Base-by-base conservation (phyloP, 2,113 vertebrate genomes). In the Strix aluco region DNA sequence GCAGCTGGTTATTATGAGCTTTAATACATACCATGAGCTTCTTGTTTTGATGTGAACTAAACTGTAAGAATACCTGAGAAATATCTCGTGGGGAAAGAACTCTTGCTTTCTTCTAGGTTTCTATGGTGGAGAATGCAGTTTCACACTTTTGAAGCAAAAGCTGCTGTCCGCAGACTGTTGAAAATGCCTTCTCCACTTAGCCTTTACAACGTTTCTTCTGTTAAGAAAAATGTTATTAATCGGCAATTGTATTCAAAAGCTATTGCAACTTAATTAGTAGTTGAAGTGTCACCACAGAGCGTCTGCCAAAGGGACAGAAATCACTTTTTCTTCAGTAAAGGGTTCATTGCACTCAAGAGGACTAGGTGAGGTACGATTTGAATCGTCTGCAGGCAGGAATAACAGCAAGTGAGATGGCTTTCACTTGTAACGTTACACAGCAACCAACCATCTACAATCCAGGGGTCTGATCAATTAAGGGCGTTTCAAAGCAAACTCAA, bases 341-440 rank as follows among this genome's bases (percentile, higher is more conserved):
- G 10, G 46, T 9, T 17, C 29, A 1, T 0, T 1, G 40, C 29
- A 0, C 38, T 13, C 44, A 1, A 7, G 34, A 13, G 42, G n/a
- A 12, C 40, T 1, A 2, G 30, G 1, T 4, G 1, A 5, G 26
- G 5, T 1, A 2, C 13, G 3, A 2, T 5, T 1, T 3, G 18
- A 11, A 4, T 32, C 2, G 21, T 2, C 40, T 0, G 36, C 61
- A 3, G 57, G 38, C 21, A 2, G 30, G 5, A 30, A 0, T 3
- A 3, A 2, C 67, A 5, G 18, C 49, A 0, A 2, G 2, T 1
- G 47, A 3, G 8, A 2, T 0, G 46, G 29, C 38, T 26, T 5
- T 5, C 46, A 3, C n/a, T 5, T 1, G 8, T 2, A 32, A 1
- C 22, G 13, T 2, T 0, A 22, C 65, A 10, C 38, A 5, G 36